phyloP scores from a whole-genome alignment of 2,113 vertebrate genomes.

The Hypanus sabinus region DNA sequence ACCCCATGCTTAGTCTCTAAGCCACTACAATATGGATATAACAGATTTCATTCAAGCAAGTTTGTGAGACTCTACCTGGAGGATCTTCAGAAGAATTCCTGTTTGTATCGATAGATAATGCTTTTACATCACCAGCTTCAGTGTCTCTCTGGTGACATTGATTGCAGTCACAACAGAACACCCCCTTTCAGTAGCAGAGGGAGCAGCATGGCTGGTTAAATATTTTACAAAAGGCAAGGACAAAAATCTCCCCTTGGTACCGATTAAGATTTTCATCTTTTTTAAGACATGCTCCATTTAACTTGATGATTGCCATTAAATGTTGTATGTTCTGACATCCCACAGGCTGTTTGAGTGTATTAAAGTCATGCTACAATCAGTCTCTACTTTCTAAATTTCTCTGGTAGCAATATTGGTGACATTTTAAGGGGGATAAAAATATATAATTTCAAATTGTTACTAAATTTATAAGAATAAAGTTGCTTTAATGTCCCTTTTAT shows the following conservation, averaged over 20 bases:
- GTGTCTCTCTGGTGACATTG: too few relatives aligned
- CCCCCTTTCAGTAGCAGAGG: background rate
- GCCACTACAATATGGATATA: too few relatives aligned
- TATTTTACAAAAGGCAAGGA: background rate
- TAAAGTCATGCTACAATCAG: background rate
- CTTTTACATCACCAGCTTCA: too few relatives aligned
- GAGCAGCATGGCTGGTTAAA: background rate
- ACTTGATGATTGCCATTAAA: background rate
- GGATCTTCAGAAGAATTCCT: too few relatives aligned
- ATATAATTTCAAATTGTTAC: background rate
- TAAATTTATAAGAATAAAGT: background rate
- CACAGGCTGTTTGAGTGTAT: background rate
- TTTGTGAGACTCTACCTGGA: too few relatives aligned
- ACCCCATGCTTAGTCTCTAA: too few relatives aligned
- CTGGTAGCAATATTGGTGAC: background rate
- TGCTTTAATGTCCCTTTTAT: background rate
- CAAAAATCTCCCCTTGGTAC: background rate
- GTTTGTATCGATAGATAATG: too few relatives aligned
- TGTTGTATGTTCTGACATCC: background rate
- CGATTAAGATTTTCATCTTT: background rate
- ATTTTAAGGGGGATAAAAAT: background rate
- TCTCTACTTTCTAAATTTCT: background rate
- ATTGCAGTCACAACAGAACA: background rate
- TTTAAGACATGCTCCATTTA: background rate
- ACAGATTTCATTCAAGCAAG: too few relatives aligned